A percentile compares a stretch with the other conserved stretches of the same genome.
phyloP scores from a whole-genome alignment of 92 coral and sea anemone genomes.

The Diadumene lineata region DNA sequence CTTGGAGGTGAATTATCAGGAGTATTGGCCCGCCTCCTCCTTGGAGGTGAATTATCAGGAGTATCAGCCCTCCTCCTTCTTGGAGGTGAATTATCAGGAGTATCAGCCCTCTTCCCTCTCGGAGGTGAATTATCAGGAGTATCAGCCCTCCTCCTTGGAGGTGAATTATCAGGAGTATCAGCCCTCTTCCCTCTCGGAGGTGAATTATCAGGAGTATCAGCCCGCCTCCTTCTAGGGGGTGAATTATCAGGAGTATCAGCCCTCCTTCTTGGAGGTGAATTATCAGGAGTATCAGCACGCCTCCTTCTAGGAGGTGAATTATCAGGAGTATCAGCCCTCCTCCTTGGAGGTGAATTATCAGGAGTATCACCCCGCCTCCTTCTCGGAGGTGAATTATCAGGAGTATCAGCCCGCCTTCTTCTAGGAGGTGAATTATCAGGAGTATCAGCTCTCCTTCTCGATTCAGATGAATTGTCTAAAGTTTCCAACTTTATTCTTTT shows the following conservation, averaged over 20 bases:
- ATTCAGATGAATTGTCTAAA: conserved; percentile 60
- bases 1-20: conserved; percentile 82
- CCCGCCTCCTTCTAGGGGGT: conserved; percentile 42
- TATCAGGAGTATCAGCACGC: conserved; percentile 51
- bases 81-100: conserved; percentile 59
- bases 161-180: conserved; percentile 75
- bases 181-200: conserved; percentile 52
- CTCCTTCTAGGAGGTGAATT: conserved; percentile 65
- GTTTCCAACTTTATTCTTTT: conserved; percentile 37
- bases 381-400: conserved; percentile 25
- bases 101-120: conserved; percentile 24
- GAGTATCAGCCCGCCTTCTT: conserved; percentile 21
- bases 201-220: conserved; percentile 58
- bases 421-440: conserved; percentile 39
- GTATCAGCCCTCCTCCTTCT: conserved; percentile 25
- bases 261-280: conserved; percentile 76
- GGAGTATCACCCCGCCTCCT: conserved; percentile 22
- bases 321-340: conserved; percentile 67
- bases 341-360: conserved; percentile 50
- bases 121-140: conserved; percentile 60
- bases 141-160: conserved; percentile 53
- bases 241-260: conserved; percentile 56
- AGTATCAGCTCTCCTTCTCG: conserved; percentile 25
- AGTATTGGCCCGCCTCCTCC: conserved; percentile 54
- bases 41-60: conserved; percentile 56